Evolutionary conservation across 2,797 vertebrate species (phyloP), one percentile per base, ranked within the genome.

Genomic region (Acipenser ruthenus): DNA sequence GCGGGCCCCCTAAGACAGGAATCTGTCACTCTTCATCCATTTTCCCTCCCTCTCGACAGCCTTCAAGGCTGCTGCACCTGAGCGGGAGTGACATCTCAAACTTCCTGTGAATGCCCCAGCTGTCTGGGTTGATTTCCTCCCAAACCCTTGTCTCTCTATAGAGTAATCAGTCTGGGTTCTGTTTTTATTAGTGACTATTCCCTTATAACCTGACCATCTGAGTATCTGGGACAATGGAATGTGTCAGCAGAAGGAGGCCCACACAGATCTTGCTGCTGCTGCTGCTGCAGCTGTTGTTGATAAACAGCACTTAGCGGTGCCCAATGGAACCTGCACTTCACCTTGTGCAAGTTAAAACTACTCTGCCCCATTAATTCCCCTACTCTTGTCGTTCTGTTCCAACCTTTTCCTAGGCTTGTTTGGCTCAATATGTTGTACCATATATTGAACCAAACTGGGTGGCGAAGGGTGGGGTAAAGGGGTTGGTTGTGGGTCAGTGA

Each of bases 51-150:
- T 71, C 74, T 70, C 37, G 69, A 78, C 23, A 65, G 71, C 62
- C 67, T 67, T 81, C 74, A 73, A 60, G 73, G 72, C 72, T 75
- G 71, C 76, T 74, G 79, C 83, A 75, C 68, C 77, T 86, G 79
- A 85, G 72, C 72, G 72, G 73, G 75, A 80, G 73, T 77, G 82
- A 84, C 80, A 77, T 71, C 75, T 83, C 67, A 79, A 67, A 79
- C 85, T 85, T 79, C 73, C 69, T 67, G 72, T 84, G 75, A 78
- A 73, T 72, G 69, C 79, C 79, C 77, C 74, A 68, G 66, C 74
- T 82, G 78, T 84, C 84, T 77, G 70, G 49, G 71, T 79, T 75
- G 75, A 85, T 86, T 87, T 84, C 74, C 78, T 63, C 60, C 74
- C 70, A 76, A 80, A 76, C 68, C 69, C 70, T 75, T 58, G 47